These are phyloP conservation scores for Pagetopsis macropterus DNA, from an alignment of 2,797 vertebrate species.

Conservation along the genomic window DNA sequence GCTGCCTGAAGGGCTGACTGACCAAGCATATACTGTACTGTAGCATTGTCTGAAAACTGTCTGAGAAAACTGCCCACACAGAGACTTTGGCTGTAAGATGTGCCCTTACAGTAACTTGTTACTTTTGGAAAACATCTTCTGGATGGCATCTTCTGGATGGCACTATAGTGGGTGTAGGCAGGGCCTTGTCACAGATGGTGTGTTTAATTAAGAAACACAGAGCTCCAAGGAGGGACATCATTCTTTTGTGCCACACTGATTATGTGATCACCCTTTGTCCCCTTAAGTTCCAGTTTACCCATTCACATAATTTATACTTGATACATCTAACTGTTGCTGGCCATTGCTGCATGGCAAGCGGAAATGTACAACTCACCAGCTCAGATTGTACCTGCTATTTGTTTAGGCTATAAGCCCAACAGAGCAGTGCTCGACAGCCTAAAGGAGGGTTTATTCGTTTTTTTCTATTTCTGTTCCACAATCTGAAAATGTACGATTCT, in stretches of 20 bases:
- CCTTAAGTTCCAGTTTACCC: neutral
- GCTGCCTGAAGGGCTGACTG: conserved; percentile 21
- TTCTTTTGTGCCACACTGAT: neutral
- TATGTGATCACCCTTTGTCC: conserved; percentile 1
- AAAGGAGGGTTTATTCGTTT: neutral
- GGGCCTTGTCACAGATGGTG: conserved; percentile 2
- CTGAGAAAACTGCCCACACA: conserved; percentile 27
- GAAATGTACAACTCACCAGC: neutral
- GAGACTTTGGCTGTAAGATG: conserved; percentile 18
- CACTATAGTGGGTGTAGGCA: neutral
- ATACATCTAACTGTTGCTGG: neutral
- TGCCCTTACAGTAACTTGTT: conserved; percentile 9
- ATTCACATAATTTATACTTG: neutral
- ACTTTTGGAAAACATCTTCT: conserved; percentile 11
- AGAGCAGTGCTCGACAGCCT: neutral
- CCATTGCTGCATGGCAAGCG: neutral
- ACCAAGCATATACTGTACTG: neutral
- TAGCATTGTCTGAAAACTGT: conserved; percentile 18
- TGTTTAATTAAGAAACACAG: neutral
- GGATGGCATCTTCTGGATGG: conserved; percentile 8
- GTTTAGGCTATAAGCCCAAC: neutral
- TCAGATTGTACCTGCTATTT: neutral
- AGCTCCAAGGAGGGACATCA: neutral
- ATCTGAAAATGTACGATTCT: neutral
- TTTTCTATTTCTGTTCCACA: neutral